These are phyloP conservation scores for Haliclona indistincta DNA, from an alignment of 37 sponge, comb jelly and placozoan genomes.

Conservation along the genomic window DNA sequence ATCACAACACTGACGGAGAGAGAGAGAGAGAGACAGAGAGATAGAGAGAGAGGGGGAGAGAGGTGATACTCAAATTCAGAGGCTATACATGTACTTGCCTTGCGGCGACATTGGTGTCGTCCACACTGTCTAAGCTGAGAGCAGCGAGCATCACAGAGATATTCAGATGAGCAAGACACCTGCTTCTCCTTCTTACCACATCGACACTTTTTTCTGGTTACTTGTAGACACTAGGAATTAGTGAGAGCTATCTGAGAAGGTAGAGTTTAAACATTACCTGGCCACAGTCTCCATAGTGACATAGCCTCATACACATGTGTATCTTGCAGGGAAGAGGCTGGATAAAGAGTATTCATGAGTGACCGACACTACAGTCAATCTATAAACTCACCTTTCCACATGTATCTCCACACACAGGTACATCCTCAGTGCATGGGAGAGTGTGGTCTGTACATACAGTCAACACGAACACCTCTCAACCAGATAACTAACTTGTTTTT, in stretches of 20 bases:
- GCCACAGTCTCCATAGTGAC: constrained; percentile 83
- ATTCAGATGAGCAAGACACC: constrained; percentile 65
- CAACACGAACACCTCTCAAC: background rate
- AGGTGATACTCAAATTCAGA: background rate
- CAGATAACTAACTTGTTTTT: constrained; percentile 58
- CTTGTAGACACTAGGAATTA: constrained; percentile 65
- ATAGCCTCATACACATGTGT: constrained; percentile 68
- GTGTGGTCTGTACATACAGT: constrained; percentile 5
- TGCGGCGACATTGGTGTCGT: constrained; percentile 87
- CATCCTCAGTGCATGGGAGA: constrained; percentile 77
- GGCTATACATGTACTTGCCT: constrained; percentile 36
- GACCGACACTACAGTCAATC: no score
- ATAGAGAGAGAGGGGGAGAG: constrained; percentile 22
- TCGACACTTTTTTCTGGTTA: constrained; percentile 58
- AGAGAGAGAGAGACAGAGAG: constrained; percentile 14
- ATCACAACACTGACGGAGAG: constrained; percentile 78
- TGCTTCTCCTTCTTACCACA: constrained; percentile 75
- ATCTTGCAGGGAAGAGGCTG: constrained; percentile 59
- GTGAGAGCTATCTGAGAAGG: background rate
- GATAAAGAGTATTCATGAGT: background rate
- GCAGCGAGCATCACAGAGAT: constrained; percentile 86
- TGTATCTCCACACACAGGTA: constrained; percentile 86
- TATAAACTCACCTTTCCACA: constrained; percentile 71
- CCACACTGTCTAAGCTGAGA: constrained; percentile 74
- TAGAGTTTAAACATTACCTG: constrained; percentile 12